Evolutionary conservation across 2,888 invertebrate species (phyloP).

Genomic region (Steinernema scapterisci): DNA sequence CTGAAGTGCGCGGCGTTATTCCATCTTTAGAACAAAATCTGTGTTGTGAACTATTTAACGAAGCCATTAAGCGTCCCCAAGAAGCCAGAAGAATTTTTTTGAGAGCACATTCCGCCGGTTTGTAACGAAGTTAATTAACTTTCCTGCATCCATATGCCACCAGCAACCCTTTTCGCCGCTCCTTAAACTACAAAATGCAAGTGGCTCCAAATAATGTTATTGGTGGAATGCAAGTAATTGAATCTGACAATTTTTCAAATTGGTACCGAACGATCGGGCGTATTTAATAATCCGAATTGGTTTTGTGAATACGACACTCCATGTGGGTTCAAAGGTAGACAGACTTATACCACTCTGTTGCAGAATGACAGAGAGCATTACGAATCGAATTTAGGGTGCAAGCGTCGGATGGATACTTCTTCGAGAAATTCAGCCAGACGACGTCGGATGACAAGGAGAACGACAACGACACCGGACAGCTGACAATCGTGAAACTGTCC

Average conservation of each 20-base stretch:
- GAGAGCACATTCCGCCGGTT: background rate
- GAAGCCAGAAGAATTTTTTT: background rate
- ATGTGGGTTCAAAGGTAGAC: too few species aligned
- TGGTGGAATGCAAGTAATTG: too few species aligned
- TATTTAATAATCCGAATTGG: background rate
- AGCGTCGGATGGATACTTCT: constrained; percentile 90
- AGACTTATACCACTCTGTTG: background rate
- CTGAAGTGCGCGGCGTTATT: too few species aligned
- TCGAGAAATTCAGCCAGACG: constrained; percentile 85
- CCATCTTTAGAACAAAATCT: too few species aligned
- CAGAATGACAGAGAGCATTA: background rate
- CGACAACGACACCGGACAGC: constrained; percentile 50
- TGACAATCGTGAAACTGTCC: constrained; percentile 63
- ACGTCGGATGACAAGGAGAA: constrained; percentile 68
- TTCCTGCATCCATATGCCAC: background rate
- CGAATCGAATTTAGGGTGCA: constrained; percentile 80
- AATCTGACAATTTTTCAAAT: background rate
- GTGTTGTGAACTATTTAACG: background rate
- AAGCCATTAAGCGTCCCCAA: background rate
- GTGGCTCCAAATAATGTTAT: too few species aligned
- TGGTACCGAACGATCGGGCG: too few species aligned
- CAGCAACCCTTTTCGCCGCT: background rate
- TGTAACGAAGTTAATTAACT: constrained; percentile 24
- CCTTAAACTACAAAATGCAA: too few species aligned
- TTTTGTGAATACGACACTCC: background rate